These are phyloP conservation scores for Chirona hameri DNA, from an alignment of 2,888 invertebrate species.

Conservation along the genomic window DNA sequence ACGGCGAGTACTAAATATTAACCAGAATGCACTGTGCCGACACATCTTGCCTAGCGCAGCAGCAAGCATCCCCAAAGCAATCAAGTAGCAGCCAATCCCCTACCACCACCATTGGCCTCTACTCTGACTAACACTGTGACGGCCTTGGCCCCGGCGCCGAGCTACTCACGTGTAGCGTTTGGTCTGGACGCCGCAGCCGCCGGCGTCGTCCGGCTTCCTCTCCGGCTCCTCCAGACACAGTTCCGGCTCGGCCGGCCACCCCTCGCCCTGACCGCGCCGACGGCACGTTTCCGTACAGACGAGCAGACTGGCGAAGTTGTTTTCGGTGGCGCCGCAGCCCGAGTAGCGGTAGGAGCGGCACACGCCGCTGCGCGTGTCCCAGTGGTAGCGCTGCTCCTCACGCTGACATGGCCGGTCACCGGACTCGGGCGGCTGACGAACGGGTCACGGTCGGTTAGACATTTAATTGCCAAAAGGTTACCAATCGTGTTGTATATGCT, in stretches of 20 bases:
- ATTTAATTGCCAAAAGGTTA: too few species aligned
- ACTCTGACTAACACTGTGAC: too few species aligned
- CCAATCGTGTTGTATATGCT: too few species aligned
- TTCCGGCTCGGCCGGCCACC: not conserved
- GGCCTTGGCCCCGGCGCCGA: too few species aligned
- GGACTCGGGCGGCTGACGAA: not conserved
- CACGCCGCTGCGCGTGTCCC: constrained; percentile 4
- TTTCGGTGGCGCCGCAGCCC: constrained; percentile 24
- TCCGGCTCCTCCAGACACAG: not conserved
- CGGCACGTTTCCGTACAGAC: not conserved
- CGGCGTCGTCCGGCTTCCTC: not conserved
- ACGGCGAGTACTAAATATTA: too few species aligned
- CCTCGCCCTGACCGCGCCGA: not conserved
- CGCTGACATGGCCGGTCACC: not conserved
- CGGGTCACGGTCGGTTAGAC: not conserved
- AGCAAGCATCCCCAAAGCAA: too few species aligned
- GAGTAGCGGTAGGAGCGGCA: constrained; percentile 23
- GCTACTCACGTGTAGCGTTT: constrained; percentile 10
- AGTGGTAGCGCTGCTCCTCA: not conserved
- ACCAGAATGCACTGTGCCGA: too few species aligned
- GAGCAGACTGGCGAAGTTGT: not conserved
- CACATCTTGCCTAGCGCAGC: too few species aligned
- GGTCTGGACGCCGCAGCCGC: not conserved
- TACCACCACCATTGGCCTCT: too few species aligned
- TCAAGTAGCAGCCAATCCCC: too few species aligned